These are phyloP conservation scores for Sinotaia quadrata DNA, from an alignment of 2,888 invertebrate species.

Conservation along the genomic window DNA sequence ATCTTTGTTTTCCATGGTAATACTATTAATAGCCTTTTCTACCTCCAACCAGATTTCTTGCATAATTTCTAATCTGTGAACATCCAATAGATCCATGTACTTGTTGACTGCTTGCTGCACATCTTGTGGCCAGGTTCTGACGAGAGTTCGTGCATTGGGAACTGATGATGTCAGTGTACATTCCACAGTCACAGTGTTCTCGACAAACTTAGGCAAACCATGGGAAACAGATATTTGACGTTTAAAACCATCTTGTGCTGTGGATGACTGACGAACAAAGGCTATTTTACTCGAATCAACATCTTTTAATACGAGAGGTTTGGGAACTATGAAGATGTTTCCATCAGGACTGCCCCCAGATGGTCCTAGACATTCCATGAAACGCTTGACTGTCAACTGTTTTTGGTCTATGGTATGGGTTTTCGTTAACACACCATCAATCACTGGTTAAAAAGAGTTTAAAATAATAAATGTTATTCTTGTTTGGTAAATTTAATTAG, in stretches of 20 bases:
- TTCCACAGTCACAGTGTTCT: background rate
- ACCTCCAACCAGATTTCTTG: constrained; percentile 29
- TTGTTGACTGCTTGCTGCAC: background rate
- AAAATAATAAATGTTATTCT: too few species aligned
- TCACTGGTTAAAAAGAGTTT: constrained; percentile 14
- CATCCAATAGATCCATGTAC: background rate
- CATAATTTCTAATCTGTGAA: background rate
- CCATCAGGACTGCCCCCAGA: constrained; percentile 20
- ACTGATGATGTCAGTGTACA: constrained; percentile 22
- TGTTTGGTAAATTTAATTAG: too few species aligned
- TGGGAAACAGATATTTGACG: background rate
- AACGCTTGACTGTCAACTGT: constrained; percentile 31
- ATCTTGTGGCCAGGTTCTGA: constrained; percentile 22
- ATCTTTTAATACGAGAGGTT: constrained; percentile 18
- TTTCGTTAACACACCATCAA: constrained; percentile 3
- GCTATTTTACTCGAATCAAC: constrained; percentile 18
- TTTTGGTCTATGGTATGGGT: constrained; percentile 25
- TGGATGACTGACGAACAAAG: constrained; percentile 11
- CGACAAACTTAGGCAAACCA: constrained; percentile 1
- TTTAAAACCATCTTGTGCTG: background rate
- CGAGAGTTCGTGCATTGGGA: constrained; percentile 10
- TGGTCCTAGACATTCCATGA: constrained; percentile 27
- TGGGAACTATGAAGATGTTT: constrained; percentile 18
- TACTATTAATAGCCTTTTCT: background rate
- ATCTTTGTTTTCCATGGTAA: background rate